These are phyloP conservation scores for Eucriotettix oculatus DNA, from an alignment of 2,888 invertebrate species.

Conservation along the genomic window DNA sequence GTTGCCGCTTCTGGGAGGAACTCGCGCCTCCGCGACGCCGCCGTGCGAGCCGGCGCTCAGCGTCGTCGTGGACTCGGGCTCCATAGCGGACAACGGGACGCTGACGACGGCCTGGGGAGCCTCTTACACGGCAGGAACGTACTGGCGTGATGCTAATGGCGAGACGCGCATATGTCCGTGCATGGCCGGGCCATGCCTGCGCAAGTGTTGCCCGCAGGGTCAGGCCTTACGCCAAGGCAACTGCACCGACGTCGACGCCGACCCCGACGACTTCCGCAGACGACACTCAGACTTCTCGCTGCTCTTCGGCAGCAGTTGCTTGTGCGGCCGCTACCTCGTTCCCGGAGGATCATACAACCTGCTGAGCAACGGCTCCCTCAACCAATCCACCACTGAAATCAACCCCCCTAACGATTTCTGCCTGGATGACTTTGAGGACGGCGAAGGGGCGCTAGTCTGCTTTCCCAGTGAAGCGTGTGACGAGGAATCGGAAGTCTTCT, in stretches of 20 bases:
- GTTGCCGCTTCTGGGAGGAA: no score
- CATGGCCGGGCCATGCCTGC: neutral
- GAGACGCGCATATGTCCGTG: neutral
- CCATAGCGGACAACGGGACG: no score
- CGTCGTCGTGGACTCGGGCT: no score
- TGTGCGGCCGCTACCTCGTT: neutral
- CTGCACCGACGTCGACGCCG: neutral
- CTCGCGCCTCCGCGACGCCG: no score
- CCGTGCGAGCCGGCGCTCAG: no score
- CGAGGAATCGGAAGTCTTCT: neutral
- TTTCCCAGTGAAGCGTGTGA: neutral
- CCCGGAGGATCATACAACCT: neutral
- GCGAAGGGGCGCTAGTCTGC: neutral
- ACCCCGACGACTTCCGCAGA: no score
- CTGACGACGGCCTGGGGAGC: no score
- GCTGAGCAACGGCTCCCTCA: neutral
- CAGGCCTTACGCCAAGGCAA: neutral
- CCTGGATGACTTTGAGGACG: neutral
- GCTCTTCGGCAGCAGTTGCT: neutral
- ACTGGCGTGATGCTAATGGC: no score
- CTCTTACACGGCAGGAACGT: no score
- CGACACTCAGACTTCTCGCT: neutral
- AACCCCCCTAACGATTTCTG: neutral
- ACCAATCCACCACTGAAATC: no score
- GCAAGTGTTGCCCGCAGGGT: neutral